These are phyloP conservation scores for Octopus sinensis DNA, from an alignment of 1,140 invertebrate genomes.

Conservation along the genomic window DNA sequence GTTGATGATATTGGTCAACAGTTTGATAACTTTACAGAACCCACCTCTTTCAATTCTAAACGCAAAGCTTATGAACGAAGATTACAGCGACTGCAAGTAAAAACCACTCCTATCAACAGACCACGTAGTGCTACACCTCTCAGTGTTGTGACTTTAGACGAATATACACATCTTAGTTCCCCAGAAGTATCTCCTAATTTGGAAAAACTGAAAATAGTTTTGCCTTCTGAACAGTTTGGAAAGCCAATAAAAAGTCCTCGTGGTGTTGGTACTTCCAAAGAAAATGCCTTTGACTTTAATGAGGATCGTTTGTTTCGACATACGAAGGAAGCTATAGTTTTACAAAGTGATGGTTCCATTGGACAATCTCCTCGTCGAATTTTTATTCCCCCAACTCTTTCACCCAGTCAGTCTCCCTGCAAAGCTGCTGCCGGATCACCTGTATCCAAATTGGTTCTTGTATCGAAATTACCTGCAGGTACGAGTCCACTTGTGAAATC, in stretches of 20 bases:
- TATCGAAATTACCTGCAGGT: not conserved
- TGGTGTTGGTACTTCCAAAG: conserved; percentile 17
- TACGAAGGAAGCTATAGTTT: conserved; percentile 44
- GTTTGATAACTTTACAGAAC: not conserved
- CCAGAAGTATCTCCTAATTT: conserved; percentile 41
- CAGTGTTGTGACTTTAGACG: conserved; percentile 74
- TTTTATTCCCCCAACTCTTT: conserved; percentile 46
- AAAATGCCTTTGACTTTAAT: conserved; percentile 41
- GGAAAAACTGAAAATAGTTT: conserved; percentile 51
- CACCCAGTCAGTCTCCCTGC: conserved; percentile 40
- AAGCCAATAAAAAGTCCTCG: conserved; percentile 39
- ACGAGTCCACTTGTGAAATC: not conserved
- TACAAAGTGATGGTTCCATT: conserved; percentile 37
- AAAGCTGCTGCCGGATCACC: conserved; percentile 26
- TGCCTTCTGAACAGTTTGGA: conserved; percentile 45
- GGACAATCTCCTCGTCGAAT: conserved; percentile 44
- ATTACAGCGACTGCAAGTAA: conserved; percentile 62
- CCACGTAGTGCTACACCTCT: conserved; percentile 81
- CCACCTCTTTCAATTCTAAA: conserved; percentile 30
- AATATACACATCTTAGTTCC: conserved; percentile 60
- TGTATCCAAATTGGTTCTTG: conserved; percentile 6
- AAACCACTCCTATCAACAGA: conserved; percentile 79
- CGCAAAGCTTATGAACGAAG: conserved; percentile 49
- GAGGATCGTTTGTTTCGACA: conserved; percentile 48
- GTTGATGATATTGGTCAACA: too few species aligned